Evolutionary conservation across 2,113 vertebrate genomes (phyloP).

Genomic region (Malurus alboscapulatus): DNA sequence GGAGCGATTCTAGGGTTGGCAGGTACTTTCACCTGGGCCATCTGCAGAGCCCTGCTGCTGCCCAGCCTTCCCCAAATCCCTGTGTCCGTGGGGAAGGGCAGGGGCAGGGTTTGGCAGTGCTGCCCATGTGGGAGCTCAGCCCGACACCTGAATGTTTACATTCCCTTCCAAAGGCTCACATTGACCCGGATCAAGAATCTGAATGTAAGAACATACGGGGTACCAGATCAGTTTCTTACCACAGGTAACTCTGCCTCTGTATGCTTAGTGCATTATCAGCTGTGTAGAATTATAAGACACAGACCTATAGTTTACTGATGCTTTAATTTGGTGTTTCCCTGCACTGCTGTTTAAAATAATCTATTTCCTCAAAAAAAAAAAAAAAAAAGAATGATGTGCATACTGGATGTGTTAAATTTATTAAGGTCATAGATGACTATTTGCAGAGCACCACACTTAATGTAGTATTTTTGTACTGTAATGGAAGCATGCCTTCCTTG

Average conservation of each 20-base stretch:
- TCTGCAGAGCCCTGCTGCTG: neutral
- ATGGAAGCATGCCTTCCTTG: constrained; percentile 78
- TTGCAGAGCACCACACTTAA: constrained; percentile 70
- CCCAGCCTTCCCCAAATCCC: neutral
- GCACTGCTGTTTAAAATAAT: constrained; percentile 71
- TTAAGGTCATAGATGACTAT: constrained; percentile 54
- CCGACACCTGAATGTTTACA: constrained; percentile 69
- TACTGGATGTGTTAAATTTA: constrained; percentile 68
- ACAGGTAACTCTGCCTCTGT: constrained; percentile 49
- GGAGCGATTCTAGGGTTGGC: constrained; percentile 6
- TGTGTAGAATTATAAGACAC: constrained; percentile 45
- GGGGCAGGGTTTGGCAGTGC: neutral
- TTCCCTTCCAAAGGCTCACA: constrained; percentile 36
- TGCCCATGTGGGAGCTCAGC: neutral
- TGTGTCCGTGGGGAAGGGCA: neutral
- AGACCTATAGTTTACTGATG: constrained; percentile 61
- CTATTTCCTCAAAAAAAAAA: constrained; percentile 2
- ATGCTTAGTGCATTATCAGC: constrained; percentile 65
- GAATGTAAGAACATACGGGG: neutral
- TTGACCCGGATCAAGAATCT: constrained; percentile 32
- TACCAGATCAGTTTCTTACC: constrained; percentile 27
- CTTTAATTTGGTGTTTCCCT: constrained; percentile 65
- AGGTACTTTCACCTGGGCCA: neutral
- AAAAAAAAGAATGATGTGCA: constrained; percentile 43
- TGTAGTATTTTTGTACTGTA: constrained; percentile 79